Evolutionary conservation across 2,888 invertebrate species (phyloP), one percentile per base, ranked within the genome.

Genomic region (Cotesia congregata): DNA sequence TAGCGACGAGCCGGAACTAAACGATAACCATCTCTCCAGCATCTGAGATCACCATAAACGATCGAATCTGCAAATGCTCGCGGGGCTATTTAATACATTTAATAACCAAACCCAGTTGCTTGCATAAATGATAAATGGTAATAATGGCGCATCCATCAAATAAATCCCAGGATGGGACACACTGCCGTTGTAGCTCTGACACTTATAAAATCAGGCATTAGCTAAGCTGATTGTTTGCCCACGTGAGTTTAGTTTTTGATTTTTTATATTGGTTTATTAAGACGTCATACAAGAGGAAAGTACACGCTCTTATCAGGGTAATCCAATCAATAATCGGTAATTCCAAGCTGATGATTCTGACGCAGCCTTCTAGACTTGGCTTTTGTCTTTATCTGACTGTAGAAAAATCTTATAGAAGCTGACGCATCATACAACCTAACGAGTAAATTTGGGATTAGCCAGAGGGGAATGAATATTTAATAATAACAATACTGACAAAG

Each of bases 111-210:
- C 17, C 17, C 40, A 41, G 68, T 68, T 68, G 50, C 50, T 40
- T 41, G 17, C 50, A 41, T 68, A 68, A 15, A 67, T 67, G n/a
- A 12, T 68, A 41, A 41, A 30, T 15, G 15, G 12, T 61, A 67
- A 59, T 40, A 60, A 15, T 61, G 75, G 50, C 61, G 80, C 84
- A 87, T 86, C 86, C 81, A 86, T 86, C 86, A 86, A 84, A 83
- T 85, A 85, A 85, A 86, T 87, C 86, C 83, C 41, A 20, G 17
- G 50, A 50, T 17, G 50, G 17, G 50, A 50, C 50, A 50, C 50
- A 50, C 12, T 41, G 41, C 68, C 17, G 41, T 41, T 40, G 40
- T 50, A 40, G 5, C 67, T 39, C 41, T 68, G 78, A 72, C 77
- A 76, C 74, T 50, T 65, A 74, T 77, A 75, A 78, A 78, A 71